Base-by-base conservation (phyloP, 2,113 vertebrate genomes). In the Nothocercus julius region DNA sequence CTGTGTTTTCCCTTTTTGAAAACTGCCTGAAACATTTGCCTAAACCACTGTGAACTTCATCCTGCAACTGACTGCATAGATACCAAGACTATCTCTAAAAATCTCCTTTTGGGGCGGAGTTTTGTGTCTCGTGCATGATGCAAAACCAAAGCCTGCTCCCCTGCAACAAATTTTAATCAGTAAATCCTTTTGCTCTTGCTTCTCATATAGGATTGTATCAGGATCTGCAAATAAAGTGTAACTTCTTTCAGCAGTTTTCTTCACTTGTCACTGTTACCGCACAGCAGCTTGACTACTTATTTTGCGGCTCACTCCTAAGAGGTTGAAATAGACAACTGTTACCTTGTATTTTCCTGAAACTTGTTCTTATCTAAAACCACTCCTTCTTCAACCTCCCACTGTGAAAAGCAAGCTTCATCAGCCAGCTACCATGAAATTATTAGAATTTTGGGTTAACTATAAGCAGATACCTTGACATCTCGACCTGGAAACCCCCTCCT, bases 271-370 rank as follows among this genome's bases (percentile, higher is more conserved):
- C 78, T 28, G 56, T 70, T 74, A 79, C 64, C 13, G 56, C 76
- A 81, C 94, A 96, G 94, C 93, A 93, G 91, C 58, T 95, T 87
- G 90, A 61, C 91, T 59, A 64, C 81, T 96, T 75, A 82, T 95
- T 97, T 94, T 91, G 82, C 85, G 92, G 87, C 15, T 94, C 93
- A 95, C 30, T 3, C 74, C 75, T 87, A 92, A 4, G 4, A 90
- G 64, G 25, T 49, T 89, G 64, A 95, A 93, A 76, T 75, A 67
- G 82, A 34, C 89, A 95, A 95, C 91, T 94, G 67, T 82, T 78
- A 63, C 89, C 78, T 85, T 85, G 67, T 44, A 82, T 72, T 87
- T 66, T 34, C 85, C 82, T 59, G 12, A 83, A 91, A 80, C 84
- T 90, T 63, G 45, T 91, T 97, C 69, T 87, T 61, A 70, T 40